Conservation (phyloP, 2,797 vertebrate species). For the Sebastes minor region DNA sequence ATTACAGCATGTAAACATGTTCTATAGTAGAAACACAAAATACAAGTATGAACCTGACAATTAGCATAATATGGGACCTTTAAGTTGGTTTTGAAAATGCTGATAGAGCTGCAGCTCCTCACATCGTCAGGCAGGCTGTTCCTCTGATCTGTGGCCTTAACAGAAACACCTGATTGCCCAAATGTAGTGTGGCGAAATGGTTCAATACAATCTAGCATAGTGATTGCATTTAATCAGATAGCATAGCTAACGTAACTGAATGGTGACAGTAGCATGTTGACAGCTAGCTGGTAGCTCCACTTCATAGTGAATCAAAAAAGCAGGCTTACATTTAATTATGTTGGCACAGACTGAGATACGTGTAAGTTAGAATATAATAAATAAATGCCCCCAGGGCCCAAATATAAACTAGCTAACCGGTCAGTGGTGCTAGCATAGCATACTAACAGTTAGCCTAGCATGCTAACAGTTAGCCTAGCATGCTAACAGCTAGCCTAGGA, state of each 20-base stretch:
- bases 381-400: background rate
- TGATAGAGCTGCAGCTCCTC: too few relatives aligned
- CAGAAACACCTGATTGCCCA: too few relatives aligned
- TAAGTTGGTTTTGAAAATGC: too few relatives aligned
- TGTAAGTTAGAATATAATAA: background rate
- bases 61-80: too few relatives aligned
- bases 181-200: too few relatives aligned
- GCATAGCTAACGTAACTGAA: background rate
- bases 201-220: too few relatives aligned
- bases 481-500: background rate
- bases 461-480: conserved; percentile 3
- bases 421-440: background rate
- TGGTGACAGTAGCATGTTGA: background rate
- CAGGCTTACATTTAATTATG: accelerated
- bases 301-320: accelerated
- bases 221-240: background rate
- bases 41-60: too few relatives aligned
- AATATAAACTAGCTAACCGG: background rate
- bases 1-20: too few relatives aligned
- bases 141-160: too few relatives aligned
- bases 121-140: too few relatives aligned
- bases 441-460: too few relatives aligned
- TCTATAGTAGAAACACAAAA: too few relatives aligned
- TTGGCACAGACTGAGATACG: accelerated
- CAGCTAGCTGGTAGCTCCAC: accelerated